phyloP scores from a whole-genome alignment of 2,888 invertebrate genomes.

The Cylindroiulus punctatus region DNA sequence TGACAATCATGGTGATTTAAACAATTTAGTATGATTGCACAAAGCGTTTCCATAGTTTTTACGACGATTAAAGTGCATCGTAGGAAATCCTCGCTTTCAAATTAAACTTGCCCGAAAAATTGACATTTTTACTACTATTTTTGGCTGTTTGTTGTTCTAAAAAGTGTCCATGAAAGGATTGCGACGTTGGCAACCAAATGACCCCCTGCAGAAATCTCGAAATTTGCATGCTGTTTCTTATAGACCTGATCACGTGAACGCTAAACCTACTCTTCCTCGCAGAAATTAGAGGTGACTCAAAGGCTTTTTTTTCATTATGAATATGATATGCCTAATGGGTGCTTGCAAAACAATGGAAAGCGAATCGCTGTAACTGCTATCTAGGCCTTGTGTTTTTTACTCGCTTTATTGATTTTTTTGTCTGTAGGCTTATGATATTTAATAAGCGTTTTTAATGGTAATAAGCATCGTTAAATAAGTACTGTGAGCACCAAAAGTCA shows the following conservation, averaged over 20 bases:
- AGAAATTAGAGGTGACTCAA: slow-evolving; percentile 34
- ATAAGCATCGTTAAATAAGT: slow-evolving; percentile 36
- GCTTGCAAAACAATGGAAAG: slow-evolving; percentile 38
- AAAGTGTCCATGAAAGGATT: background rate
- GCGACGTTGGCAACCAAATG: slow-evolving; percentile 7
- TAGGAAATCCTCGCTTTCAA: too few species aligned
- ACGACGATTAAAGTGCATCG: background rate
- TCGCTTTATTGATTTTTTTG: slow-evolving; percentile 25
- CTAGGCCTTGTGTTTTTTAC: slow-evolving; percentile 4
- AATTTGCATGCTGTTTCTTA: slow-evolving; percentile 31
- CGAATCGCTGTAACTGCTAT: slow-evolving; percentile 27
- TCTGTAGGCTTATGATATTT: slow-evolving; percentile 28
- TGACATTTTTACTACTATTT: background rate
- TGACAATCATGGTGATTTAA: too few species aligned
- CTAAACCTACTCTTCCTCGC: background rate
- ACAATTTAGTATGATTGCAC: too few species aligned
- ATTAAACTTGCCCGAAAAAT: background rate
- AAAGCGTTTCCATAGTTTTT: background rate
- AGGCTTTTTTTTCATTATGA: background rate
- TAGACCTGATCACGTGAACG: background rate
- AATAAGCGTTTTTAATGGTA: slow-evolving; percentile 42
- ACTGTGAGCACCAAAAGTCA: too few species aligned
- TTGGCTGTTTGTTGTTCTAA: background rate
- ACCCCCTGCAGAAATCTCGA: slow-evolving; percentile 34
- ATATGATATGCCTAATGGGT: slow-evolving; percentile 34